Conservation (phyloP, 1,140 invertebrate species). For the honey bee (Apis mellifera) region Amel_HAv3.1 CM009942.2:2274001-2274500, state of each 20-base stretch:
- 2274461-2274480: too few relatives aligned
- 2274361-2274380: not conserved
- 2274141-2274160: too few relatives aligned
- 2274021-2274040: conserved; percentile 4
- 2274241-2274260: too few relatives aligned
- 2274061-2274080: too few relatives aligned
- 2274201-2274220: not conserved
- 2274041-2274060: too few relatives aligned
- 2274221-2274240: not conserved
- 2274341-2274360: not conserved
- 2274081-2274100: not conserved
- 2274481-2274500: not conserved
- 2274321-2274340: too few relatives aligned
- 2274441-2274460: too few relatives aligned
- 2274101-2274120: not conserved
- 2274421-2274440: not conserved
- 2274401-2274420: conserved; percentile 3
- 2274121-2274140: not conserved
- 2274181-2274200: not conserved
- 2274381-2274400: too few relatives aligned
- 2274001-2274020: not conserved
- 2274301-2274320: not conserved
- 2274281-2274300: too few relatives aligned
- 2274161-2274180: not conserved
- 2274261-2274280: too few relatives aligned